Evolutionary conservation across 2,797 vertebrate genomes (phyloP).

Genomic region (Salmo trutta): DNA sequence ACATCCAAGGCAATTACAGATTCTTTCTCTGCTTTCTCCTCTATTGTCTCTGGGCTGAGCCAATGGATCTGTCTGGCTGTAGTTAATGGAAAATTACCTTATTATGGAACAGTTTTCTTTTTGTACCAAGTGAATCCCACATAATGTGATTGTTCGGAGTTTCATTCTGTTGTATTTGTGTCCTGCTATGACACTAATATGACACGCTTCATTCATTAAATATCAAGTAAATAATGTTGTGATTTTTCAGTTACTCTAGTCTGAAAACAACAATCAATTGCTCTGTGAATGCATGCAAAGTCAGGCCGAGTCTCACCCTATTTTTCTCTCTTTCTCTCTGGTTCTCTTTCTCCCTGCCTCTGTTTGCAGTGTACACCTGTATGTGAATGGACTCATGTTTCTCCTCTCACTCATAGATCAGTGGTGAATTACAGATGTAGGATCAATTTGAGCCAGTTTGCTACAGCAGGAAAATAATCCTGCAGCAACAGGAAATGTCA

Average conservation of each 20-base stretch:
- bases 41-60: constrained; percentile 23
- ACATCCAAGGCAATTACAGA: constrained; percentile 30
- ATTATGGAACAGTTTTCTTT: constrained; percentile 3
- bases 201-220: too few species aligned
- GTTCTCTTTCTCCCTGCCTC: background rate
- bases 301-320: too few species aligned
- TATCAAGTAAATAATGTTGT: too few species aligned
- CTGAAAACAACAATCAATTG: too few species aligned
- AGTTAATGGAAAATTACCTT: constrained; percentile 14
- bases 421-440: background rate
- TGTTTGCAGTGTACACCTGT: background rate
- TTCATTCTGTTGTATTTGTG: constrained; percentile 9
- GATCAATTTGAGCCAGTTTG: too few species aligned
- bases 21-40: constrained; percentile 36
- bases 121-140: constrained; percentile 5
- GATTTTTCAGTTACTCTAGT: background rate
- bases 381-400: background rate
- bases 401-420: background rate
- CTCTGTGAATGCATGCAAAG: too few species aligned
- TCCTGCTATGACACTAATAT: background rate
- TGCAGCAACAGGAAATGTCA: too few species aligned
- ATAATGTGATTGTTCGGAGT: constrained; percentile 2
- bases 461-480: too few species aligned
- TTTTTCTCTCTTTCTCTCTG: background rate
- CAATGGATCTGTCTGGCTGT: constrained; percentile 23